A percentile compares a stretch with the other conserved stretches of the same genome.
phyloP scores from a whole-genome alignment of 92 coral and sea anemone species.

The Phenganax marumi region DNA sequence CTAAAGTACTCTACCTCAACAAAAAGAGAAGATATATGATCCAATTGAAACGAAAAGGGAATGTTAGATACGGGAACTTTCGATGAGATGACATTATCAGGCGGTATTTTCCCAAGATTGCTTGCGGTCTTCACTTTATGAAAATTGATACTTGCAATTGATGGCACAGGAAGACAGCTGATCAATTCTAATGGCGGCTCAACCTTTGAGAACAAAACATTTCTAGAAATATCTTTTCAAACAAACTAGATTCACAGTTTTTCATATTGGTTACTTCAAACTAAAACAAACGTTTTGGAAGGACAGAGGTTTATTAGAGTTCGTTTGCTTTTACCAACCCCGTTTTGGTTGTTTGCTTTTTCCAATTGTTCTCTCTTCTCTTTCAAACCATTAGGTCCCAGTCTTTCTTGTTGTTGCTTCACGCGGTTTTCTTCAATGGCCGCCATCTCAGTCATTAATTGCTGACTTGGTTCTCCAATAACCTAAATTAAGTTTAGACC shows the following conservation, averaged over 20 bases:
- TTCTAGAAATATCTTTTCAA: background rate
- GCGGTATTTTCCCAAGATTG: slow-evolving; percentile 63
- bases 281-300: background rate
- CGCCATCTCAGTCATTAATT: slow-evolving; percentile 83
- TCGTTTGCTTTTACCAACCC: slow-evolving; percentile 52
- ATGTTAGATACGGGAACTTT: slow-evolving; percentile 69
- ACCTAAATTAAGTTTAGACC: slow-evolving; percentile 47
- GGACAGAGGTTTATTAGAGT: background rate
- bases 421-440: slow-evolving; percentile 78
- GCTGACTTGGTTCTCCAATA: slow-evolving; percentile 84
- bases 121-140: slow-evolving; percentile 82
- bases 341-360: slow-evolving; percentile 87
- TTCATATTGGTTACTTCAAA: background rate
- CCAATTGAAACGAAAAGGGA: slow-evolving; percentile 84
- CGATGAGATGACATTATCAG: slow-evolving; percentile 60
- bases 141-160: slow-evolving; percentile 81
- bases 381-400: slow-evolving; percentile 81
- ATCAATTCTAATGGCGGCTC: slow-evolving; percentile 77
- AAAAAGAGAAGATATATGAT: slow-evolving; percentile 82
- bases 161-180: slow-evolving; percentile 85
- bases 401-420: slow-evolving; percentile 64
- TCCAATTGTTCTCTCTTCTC: slow-evolving; percentile 68
- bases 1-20: slow-evolving; percentile 60
- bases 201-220: slow-evolving; percentile 44
- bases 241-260: background rate